Evolutionary conservation across 1,140 invertebrate genomes (phyloP), one percentile per base, ranked within the genome.

Genomic region (Drosophila arizonae): DNA sequence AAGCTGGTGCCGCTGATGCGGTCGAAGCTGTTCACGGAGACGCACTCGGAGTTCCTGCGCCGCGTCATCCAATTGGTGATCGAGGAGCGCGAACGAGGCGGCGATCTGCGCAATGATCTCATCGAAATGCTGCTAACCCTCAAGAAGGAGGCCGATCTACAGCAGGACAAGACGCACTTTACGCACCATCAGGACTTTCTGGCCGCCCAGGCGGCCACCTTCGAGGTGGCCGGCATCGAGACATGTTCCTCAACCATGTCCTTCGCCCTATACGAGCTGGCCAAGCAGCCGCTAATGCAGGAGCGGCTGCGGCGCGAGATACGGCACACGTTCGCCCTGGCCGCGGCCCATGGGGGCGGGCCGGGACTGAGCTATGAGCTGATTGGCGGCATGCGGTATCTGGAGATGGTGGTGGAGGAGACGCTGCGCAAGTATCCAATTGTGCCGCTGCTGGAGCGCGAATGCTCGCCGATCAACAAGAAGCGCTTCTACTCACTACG

Each of bases 191-290:
- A 72, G 33, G 90, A 91, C 63, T 90, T 91, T 71, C 93, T 95
- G 90, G 92, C 95, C 21, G 94, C 95, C 15, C 95, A 96, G 85
- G 94, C 94, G 3, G 94, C 95, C 17, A 93, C 94, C 11, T 96
- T 96, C 77, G 95, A 96, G 73, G 89, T 94, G 4, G 96, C 95
- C 41, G 95, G 96, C 28, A 95, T 95, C 57, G 96, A 97, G 88
- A 97, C 96, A 0, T 95, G 95, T 0, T 94, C 95, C 0, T 94
- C 94, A 3, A 93, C 94, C 8, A 93, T 97, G 60, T 92, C 94
- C 5, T 95, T 95, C 79, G 93, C 94, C 26, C 89, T 96, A 0
- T 95, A 95, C 80, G 94, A 95, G 78, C 89, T 97, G 51, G 95
- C 96, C 6, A 90, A 94, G 24, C 93, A 96, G 85, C 94, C 93